Evolutionary conservation across 2,113 vertebrate species (phyloP).

Genomic region (Pardalotus punctatus): DNA sequence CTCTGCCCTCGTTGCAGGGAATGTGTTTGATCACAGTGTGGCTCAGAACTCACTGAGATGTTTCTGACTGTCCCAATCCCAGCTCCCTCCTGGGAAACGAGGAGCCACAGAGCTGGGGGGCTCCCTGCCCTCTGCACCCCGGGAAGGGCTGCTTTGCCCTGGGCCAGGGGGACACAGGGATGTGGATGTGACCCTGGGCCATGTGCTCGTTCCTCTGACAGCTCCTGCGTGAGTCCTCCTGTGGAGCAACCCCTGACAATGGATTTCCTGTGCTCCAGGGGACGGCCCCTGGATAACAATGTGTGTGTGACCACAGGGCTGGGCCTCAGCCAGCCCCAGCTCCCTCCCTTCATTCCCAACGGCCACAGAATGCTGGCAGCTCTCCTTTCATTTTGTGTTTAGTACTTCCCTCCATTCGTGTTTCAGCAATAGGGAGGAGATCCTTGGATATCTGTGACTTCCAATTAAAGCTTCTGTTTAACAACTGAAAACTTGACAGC

Average conservation of each 20-base stretch:
- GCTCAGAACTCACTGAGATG: not conserved
- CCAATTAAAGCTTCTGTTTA: conserved; percentile 47
- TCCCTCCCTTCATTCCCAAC: conserved; percentile 16
- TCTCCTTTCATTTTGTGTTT: not conserved
- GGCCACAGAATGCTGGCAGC: conserved; percentile 42
- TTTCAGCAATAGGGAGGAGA: conserved; percentile 49
- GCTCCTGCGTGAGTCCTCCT: not conserved
- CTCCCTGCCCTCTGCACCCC: not conserved
- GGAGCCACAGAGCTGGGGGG: not conserved
- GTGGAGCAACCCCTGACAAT: not conserved
- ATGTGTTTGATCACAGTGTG: rapidly evolving
- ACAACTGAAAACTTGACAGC: not conserved
- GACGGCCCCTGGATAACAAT: not conserved
- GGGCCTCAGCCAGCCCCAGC: conserved; percentile 34
- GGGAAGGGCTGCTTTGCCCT: not conserved
- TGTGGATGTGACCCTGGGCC: not conserved
- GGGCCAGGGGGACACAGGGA: not conserved
- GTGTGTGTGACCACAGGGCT: conserved; percentile 19
- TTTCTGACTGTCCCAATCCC: no score
- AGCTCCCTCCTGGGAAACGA: rapidly evolving
- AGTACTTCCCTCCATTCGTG: conserved; percentile 3
- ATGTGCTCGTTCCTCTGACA: not conserved
- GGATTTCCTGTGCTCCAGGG: conserved; percentile 29
- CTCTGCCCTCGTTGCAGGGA: rapidly evolving
- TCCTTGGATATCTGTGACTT: not conserved